phyloP scores from a whole-genome alignment of 2,797 vertebrate species.

The Epinephelus awoara region DNA sequence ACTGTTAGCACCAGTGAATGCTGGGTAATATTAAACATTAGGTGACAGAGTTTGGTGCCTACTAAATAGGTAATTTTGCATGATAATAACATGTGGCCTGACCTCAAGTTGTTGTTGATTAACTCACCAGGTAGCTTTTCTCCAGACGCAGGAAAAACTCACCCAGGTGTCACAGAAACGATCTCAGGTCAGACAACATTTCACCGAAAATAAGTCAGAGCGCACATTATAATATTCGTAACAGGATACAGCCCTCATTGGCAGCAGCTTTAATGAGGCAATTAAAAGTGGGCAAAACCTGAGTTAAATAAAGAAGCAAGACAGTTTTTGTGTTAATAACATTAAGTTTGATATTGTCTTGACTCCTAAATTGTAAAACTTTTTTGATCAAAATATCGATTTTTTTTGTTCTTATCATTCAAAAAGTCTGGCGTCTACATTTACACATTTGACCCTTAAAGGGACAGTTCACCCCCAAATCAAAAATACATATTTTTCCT shows the following conservation, averaged over 20 bases:
- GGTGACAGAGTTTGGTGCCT: background rate
- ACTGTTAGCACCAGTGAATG: background rate
- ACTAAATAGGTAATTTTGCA: conserved; percentile 36
- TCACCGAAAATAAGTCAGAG: conserved; percentile 10
- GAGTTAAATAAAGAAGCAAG: background rate
- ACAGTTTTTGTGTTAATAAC: background rate
- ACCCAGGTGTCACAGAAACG: background rate
- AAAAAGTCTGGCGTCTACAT: too few species aligned
- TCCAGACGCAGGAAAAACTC: conserved; percentile 6
- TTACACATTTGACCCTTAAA: too few species aligned
- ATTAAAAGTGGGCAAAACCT: conserved; percentile 16
- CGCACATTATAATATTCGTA: background rate
- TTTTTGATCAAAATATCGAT: background rate
- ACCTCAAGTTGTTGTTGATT: conserved; percentile 37
- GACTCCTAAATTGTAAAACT: background rate
- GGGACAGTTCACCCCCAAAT: too few species aligned
- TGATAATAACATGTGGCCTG: conserved; percentile 19
- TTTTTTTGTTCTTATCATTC: background rate
- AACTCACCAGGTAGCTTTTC: conserved; percentile 18
- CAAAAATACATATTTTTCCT: too few species aligned
- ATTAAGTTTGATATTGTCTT: background rate
- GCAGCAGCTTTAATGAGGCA: conserved; percentile 28
- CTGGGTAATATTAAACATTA: conserved; percentile 30
- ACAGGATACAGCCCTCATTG: conserved; percentile 1
- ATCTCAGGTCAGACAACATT: conserved; percentile 10